Conservation (phyloP, 2,797 vertebrate species). For the Poecilia wingei region DNA sequence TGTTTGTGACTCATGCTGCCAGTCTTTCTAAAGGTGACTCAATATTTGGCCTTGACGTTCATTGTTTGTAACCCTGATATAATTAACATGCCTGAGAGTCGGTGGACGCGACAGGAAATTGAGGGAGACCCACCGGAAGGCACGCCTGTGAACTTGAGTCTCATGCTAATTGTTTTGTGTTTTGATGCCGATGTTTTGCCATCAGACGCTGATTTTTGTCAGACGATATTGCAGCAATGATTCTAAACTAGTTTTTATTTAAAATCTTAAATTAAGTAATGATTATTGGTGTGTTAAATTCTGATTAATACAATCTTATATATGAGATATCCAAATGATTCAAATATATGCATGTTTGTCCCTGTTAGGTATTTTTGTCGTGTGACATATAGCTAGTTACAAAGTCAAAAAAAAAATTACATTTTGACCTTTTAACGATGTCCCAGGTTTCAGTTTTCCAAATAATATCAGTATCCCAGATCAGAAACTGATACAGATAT, state of each 20-base stretch:
- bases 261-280: neutral
- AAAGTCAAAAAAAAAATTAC: slow-evolving; percentile 7
- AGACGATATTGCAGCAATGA: neutral
- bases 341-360: neutral
- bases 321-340: neutral
- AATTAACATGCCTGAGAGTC: slow-evolving; percentile 1
- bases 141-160: neutral
- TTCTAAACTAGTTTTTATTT: neutral
- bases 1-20: neutral
- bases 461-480: slow-evolving; percentile 14
- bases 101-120: neutral
- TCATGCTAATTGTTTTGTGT: neutral
- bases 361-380: neutral
- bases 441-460: slow-evolving; percentile 25
- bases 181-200: neutral
- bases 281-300: neutral
- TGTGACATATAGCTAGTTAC: neutral
- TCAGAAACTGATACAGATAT: slow-evolving; percentile 22
- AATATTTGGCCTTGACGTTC: no score
- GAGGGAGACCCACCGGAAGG: neutral
- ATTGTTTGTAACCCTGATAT: neutral
- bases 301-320: no score
- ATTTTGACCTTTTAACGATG: slow-evolving; percentile 29
- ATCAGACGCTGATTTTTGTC: neutral
- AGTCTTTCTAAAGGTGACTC: neutral